Evolutionary conservation across 2,113 vertebrate genomes (phyloP).

Genomic region (Capreolus pygargus): DNA sequence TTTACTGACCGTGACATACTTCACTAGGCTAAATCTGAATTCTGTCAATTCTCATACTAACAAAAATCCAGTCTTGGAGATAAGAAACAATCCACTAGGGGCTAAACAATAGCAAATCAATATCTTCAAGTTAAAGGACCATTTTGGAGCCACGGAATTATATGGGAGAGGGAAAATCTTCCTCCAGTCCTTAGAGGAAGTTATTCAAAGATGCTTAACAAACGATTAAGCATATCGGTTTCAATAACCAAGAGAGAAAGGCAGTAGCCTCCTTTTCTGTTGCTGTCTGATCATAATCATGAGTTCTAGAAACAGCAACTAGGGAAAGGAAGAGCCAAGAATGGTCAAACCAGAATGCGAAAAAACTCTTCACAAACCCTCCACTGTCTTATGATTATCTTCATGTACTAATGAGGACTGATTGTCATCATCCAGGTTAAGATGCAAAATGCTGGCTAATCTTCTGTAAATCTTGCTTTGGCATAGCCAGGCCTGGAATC

Average conservation of each 20-base stretch:
- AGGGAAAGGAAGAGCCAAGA: neutral
- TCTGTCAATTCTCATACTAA: constrained; percentile 73
- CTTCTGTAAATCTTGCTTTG: constrained; percentile 40
- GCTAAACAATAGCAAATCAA: constrained; percentile 77
- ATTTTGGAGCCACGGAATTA: constrained; percentile 63
- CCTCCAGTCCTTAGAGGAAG: constrained; percentile 69
- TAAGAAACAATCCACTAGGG: constrained; percentile 69
- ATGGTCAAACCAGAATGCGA: constrained; percentile 12
- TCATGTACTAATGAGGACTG: constrained; percentile 50
- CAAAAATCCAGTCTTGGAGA: constrained; percentile 65
- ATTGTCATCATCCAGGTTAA: constrained; percentile 52
- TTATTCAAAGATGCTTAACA: constrained; percentile 73
- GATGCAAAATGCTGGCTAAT: constrained; percentile 63
- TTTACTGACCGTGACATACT: constrained; percentile 62
- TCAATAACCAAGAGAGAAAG: constrained; percentile 59
- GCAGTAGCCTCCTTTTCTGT: constrained; percentile 38
- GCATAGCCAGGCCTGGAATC: constrained; percentile 37
- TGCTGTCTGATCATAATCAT: constrained; percentile 4
- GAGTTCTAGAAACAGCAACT: constrained; percentile 30
- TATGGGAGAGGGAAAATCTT: constrained; percentile 63
- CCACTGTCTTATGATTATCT: neutral
- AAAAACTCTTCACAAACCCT: constrained; percentile 43
- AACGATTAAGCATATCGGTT: constrained; percentile 67
- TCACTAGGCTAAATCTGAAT: constrained; percentile 76
- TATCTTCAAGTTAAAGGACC: constrained; percentile 74